Base-by-base conservation (phyloP, 2,797 vertebrate genomes). In the Chelonia mydas region DNA sequence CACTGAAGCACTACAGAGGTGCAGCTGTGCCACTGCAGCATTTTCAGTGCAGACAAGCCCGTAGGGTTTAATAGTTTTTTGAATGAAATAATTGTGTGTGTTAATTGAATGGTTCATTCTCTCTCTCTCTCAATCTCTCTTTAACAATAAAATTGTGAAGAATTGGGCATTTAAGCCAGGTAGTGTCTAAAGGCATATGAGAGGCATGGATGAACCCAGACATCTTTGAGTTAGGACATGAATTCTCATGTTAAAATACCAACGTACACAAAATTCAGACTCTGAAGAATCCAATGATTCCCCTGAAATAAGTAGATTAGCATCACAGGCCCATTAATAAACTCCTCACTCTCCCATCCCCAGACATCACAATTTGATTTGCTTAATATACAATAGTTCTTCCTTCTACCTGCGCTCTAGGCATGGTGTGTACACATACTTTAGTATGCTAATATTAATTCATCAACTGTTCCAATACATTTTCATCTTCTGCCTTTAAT, bases 301-400 rank as follows among this genome's bases (percentile, higher is more conserved):
- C 83, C 41, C 81, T 28, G 51, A 59, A 94, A 94, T 25, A 95
- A 77, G 7, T 51, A 76, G 49, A 57, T 25, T 85, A 31, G 27
- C 89, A 95, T 87, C 91, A 88, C 19, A 92, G 11, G 27, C 85
- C 89, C 33, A 88, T 57, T 83, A 90, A n/a, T 84, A 95, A 78
- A 9, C 33, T 83, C 53, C 55, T 93, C 33, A 79, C 54, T 92
- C 10, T 78, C 55, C 55, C 90, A 81, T 77, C 68, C 55, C 92
- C 81, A 84, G 45, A 86, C 51, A 25, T 41, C 78, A 37, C 28
- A 37, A 87, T 17, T 90, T 83, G 7, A 79, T 28, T 19, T 3
- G 54, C 78, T 91, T 59, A 59, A 59, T 87, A 82, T 54, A 53
- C 37, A 85, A 81, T 3, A 85, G 33, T 23, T 23, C 21, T 90